Evolutionary conservation across 1,140 invertebrate genomes (phyloP).

Genomic region (Mizuhopecten yessoensis): DNA sequence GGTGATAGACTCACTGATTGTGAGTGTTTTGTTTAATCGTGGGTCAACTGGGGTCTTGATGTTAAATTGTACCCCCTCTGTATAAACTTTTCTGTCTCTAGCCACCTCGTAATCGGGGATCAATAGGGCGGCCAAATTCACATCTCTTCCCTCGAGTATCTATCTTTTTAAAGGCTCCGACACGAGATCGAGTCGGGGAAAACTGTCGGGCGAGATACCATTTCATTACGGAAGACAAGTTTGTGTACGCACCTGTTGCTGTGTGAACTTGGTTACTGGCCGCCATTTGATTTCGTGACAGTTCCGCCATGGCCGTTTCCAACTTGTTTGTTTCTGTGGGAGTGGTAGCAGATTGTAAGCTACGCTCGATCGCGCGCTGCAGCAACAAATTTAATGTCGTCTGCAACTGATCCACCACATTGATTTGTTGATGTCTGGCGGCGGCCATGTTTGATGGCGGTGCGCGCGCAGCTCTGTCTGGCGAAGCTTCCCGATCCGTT

Average conservation of each 20-base stretch:
- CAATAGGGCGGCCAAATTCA: too few species aligned
- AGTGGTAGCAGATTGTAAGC: not conserved
- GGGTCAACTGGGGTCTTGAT: not conserved
- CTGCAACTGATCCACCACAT: not conserved
- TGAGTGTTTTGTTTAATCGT: slow-evolving; percentile 22
- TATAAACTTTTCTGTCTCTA: not conserved
- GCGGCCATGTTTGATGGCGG: not conserved
- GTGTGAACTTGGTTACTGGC: not conserved
- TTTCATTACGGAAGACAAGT: not conserved
- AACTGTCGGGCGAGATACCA: not conserved
- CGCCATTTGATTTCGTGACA: not conserved
- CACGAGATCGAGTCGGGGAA: not conserved
- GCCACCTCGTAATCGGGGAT: not conserved
- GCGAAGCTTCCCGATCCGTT: not conserved
- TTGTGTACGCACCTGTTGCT: not conserved
- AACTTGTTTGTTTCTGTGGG: not conserved
- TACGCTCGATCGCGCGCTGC: not conserved
- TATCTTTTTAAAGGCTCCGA: not conserved
- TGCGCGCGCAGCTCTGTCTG: not conserved
- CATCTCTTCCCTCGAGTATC: too few species aligned
- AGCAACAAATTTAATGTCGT: not conserved
- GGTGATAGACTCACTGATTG: slow-evolving; percentile 29
- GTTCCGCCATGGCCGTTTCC: not conserved
- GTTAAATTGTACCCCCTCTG: not conserved
- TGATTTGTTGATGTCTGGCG: not conserved